Conservation (phyloP, 2,797 vertebrate species). For the Perdix hodgsoniae region DNA sequence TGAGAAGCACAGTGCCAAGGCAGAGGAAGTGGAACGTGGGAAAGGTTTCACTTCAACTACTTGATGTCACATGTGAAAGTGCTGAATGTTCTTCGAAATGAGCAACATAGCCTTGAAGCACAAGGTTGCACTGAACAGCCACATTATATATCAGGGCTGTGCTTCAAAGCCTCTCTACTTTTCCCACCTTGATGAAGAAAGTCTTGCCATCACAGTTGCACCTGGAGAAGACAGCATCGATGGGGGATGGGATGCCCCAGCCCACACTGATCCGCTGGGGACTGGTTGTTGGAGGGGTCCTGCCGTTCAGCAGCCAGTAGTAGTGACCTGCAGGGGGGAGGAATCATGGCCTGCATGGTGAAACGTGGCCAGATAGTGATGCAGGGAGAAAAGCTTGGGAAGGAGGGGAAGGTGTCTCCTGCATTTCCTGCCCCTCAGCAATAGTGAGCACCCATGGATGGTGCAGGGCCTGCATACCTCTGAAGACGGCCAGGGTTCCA, state of each 20-base stretch:
- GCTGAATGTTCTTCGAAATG: fast-evolving
- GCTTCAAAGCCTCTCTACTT: neutral
- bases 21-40: fast-evolving
- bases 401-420: fast-evolving
- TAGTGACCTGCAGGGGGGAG: constrained; percentile 85
- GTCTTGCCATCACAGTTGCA: constrained; percentile 96
- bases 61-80: neutral
- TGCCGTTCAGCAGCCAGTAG: constrained; percentile 90
- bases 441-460: neutral
- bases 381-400: neutral
- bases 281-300: constrained; percentile 77
- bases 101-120: fast-evolving
- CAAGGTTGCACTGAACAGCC: neutral
- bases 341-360: fast-evolving
- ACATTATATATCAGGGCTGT: neutral
- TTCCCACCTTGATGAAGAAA: constrained; percentile 93
- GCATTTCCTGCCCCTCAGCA: neutral
- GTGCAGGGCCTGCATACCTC: constrained; percentile 82
- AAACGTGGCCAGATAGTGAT: fast-evolving
- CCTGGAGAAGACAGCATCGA: constrained; percentile 93
- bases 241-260: constrained; percentile 95
- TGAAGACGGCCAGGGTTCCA: constrained; percentile 91
- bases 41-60: neutral
- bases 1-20: neutral
- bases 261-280: constrained; percentile 86